phyloP scores from a whole-genome alignment of 2,797 vertebrate genomes.

The Pempheris klunzingeri region DNA sequence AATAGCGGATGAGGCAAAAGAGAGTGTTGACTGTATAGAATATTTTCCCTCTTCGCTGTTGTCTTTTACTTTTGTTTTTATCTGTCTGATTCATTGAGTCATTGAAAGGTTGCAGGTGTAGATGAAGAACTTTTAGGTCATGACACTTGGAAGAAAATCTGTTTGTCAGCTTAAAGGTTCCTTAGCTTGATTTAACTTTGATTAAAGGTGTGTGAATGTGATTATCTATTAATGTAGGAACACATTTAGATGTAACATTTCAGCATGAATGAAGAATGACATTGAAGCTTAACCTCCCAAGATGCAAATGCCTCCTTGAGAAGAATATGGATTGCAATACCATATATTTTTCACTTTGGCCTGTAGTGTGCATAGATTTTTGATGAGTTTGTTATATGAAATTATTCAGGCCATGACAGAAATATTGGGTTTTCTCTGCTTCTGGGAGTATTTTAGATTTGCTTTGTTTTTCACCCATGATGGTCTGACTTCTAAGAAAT shows the following conservation, averaged over 20 bases:
- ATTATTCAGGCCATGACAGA: neutral
- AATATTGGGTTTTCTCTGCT: constrained; percentile 3
- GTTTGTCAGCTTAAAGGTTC: neutral
- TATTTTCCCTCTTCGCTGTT: constrained; percentile 25
- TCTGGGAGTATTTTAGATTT: neutral
- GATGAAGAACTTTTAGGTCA: constrained; percentile 2
- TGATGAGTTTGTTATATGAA: constrained; percentile 2
- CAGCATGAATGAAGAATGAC: neutral
- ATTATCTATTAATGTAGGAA: neutral
- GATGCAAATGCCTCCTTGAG: neutral
- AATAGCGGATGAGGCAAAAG: constrained; percentile 25
- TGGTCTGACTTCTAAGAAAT: neutral
- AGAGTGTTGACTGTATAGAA: constrained; percentile 18
- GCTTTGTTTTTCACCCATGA: neutral
- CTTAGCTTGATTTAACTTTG: neutral
- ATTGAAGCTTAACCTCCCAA: neutral
- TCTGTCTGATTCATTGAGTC: constrained; percentile 16
- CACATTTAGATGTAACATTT: constrained; percentile 10
- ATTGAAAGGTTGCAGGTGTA: constrained; percentile 8
- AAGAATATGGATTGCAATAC: neutral
- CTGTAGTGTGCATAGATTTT: neutral
- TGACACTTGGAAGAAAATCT: constrained; percentile 1
- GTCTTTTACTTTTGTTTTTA: constrained; percentile 12
- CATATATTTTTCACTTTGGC: constrained; percentile 8
- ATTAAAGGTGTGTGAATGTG: neutral